phyloP scores from a whole-genome alignment of 2,113 vertebrate genomes.

The Gambusia holbrooki region DNA sequence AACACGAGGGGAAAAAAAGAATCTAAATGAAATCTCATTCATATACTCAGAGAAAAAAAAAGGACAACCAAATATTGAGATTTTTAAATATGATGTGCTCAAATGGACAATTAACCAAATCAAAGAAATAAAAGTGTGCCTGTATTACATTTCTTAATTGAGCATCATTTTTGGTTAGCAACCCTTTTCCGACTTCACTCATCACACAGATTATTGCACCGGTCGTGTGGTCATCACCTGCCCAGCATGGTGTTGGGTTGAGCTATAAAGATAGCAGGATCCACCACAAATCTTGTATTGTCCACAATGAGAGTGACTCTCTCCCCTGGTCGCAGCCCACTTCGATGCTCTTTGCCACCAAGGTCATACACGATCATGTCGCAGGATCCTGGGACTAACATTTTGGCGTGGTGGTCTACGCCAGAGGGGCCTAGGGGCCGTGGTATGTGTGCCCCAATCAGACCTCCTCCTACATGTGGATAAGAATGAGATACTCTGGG shows the following conservation, averaged over 20 bases:
- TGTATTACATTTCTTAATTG: no score
- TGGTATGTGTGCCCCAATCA: slow-evolving; percentile 43
- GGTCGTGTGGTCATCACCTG: slow-evolving; percentile 80
- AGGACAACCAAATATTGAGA: no score
- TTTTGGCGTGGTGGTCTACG: slow-evolving; percentile 80
- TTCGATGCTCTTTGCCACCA: slow-evolving; percentile 87
- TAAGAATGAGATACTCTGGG: slow-evolving; percentile 56
- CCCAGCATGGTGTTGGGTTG: slow-evolving; percentile 99
- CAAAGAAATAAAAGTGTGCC: no score
- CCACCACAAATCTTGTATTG: slow-evolving; percentile 96
- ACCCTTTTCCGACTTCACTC: no score
- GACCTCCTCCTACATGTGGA: slow-evolving; percentile 44
- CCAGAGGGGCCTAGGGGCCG: slow-evolving; percentile 75
- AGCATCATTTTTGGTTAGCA: no score
- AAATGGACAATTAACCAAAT: no score
- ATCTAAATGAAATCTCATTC: no score
- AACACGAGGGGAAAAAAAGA: neutral
- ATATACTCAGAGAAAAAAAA: no score
- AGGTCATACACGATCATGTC: slow-evolving; percentile 94
- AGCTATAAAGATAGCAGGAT: slow-evolving; percentile 95
- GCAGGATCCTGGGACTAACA: slow-evolving; percentile 70
- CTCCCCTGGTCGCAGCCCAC: slow-evolving; percentile 84
- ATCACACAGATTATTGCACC: no score
- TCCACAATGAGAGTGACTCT: slow-evolving; percentile 95
- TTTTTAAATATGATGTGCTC: no score